phyloP scores from a whole-genome alignment of 1,140 invertebrate genomes.

The Hyphantria cunea region DNA sequence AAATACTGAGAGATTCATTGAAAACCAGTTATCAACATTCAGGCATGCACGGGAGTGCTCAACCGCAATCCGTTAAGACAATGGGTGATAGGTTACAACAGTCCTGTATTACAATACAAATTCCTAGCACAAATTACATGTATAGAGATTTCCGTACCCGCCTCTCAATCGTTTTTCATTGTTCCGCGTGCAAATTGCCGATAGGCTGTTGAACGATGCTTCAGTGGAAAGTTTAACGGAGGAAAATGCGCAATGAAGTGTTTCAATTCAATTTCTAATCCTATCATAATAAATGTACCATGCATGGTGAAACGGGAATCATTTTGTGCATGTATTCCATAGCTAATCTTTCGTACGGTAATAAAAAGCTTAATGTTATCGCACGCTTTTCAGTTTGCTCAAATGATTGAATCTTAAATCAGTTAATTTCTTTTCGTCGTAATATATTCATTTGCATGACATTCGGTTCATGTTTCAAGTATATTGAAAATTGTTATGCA shows the following conservation, averaged over 20 bases:
- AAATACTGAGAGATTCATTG: not conserved
- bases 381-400: no score
- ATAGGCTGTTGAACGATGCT: conserved; percentile 12
- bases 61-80: conserved; percentile 46
- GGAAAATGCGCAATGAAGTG: not conserved
- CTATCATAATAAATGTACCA: no score
- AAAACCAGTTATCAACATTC: conserved; percentile 11
- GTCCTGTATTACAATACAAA: conserved; percentile 50
- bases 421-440: no score
- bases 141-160: conserved; percentile 11
- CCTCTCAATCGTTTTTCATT: conserved; percentile 20
- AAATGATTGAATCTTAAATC: no score
- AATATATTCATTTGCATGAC: no score
- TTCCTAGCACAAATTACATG: conserved; percentile 40
- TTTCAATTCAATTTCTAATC: no score
- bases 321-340: no score
- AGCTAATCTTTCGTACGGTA: no score
- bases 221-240: not conserved
- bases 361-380: no score
- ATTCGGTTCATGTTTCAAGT: no score
- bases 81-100: conserved; percentile 41
- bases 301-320: no score
- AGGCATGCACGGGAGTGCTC: conserved; percentile 36
- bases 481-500: no score
- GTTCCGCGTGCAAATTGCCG: conserved; percentile 22